Evolutionary conservation across 1,140 invertebrate species (phyloP).

Genomic region (Aphidius gifuensis): DNA sequence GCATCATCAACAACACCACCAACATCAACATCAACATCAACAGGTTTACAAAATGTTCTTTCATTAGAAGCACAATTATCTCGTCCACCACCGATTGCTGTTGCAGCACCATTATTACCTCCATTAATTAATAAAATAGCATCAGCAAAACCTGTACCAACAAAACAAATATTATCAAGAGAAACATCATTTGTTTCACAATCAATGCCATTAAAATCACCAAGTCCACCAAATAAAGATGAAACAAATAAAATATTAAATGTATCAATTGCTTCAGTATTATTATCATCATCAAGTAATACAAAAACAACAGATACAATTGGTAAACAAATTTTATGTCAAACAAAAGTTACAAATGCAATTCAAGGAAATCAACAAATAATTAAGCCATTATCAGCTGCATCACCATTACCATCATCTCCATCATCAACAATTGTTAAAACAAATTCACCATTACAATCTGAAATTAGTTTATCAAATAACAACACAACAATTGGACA

Average conservation of each 20-base stretch:
- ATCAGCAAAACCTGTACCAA: conserved; percentile 30
- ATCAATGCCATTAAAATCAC: conserved; percentile 35
- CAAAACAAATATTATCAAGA: conserved; percentile 50
- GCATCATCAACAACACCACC: conserved; percentile 57
- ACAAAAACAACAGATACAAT: neutral
- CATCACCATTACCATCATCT: neutral
- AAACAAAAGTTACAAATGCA: conserved; percentile 26
- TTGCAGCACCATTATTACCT: conserved; percentile 53
- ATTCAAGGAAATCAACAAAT: neutral
- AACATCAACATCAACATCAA: conserved; percentile 54
- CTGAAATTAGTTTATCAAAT: neutral
- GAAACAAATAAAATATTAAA: conserved; percentile 40
- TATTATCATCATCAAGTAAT: conserved; percentile 2
- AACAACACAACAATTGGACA: too few species aligned
- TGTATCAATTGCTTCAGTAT: conserved; percentile 24
- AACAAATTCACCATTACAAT: conserved; percentile 1
- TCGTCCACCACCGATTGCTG: conserved; percentile 64
- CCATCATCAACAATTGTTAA: neutral
- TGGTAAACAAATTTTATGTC: neutral
- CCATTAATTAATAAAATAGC: conserved; percentile 46
- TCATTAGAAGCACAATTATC: conserved; percentile 73
- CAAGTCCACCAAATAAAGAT: conserved; percentile 52
- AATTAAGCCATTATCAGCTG: neutral
- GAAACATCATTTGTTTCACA: conserved; percentile 60
- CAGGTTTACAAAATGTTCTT: conserved; percentile 65